These are phyloP conservation scores for Aegithalos caudatus DNA, from an alignment of 2,113 vertebrate genomes.

Conservation along the genomic window DNA sequence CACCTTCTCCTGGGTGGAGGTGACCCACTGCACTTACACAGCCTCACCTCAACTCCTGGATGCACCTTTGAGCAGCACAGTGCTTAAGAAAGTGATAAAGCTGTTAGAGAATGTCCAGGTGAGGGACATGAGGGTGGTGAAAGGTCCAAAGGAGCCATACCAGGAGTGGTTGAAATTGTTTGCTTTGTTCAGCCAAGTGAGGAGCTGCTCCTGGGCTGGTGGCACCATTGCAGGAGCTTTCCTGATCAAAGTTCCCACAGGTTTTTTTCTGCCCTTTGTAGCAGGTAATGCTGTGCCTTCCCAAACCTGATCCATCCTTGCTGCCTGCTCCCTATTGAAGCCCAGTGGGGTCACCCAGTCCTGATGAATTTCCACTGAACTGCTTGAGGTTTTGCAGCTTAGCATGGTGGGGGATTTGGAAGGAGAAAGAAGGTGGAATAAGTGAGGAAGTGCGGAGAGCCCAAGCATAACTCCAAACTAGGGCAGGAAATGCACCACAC, in stretches of 20 bases:
- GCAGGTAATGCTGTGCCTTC: rapidly evolving
- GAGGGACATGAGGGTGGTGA: not conserved
- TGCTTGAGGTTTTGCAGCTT: not conserved
- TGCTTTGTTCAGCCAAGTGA: not conserved
- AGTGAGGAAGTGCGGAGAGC: not conserved
- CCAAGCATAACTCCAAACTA: not conserved
- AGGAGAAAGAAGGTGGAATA: not conserved
- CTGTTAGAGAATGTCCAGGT: not conserved
- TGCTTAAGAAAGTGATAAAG: not conserved
- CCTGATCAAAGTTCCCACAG: rapidly evolving
- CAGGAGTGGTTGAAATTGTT: not conserved
- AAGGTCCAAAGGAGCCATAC: not conserved
- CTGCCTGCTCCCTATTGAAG: not conserved
- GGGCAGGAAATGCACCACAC: not conserved
- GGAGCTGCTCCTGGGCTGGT: not conserved
- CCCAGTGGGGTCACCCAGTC: not conserved
- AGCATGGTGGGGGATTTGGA: not conserved
- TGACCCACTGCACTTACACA: rapidly evolving
- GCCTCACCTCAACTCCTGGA: not conserved
- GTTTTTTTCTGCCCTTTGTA: not conserved
- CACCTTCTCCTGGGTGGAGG: not conserved
- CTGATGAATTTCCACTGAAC: rapidly evolving
- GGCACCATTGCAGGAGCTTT: not conserved
- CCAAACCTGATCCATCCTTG: not conserved
- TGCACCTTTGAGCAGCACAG: not conserved